These are phyloP conservation scores for Thyatira batis DNA, from an alignment of 2,888 invertebrate genomes.

Conservation along the genomic window DNA sequence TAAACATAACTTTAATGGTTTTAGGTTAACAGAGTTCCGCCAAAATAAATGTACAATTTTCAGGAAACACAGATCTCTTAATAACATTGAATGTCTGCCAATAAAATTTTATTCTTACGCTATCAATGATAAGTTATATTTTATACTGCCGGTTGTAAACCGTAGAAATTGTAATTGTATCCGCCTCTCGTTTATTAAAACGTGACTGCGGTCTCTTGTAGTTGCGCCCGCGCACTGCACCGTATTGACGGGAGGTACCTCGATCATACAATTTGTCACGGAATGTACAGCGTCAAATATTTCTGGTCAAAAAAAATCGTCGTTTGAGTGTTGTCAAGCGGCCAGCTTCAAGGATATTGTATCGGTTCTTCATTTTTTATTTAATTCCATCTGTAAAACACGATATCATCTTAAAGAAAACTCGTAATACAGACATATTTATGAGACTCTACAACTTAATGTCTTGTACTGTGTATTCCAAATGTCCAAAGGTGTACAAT, in stretches of 20 bases:
- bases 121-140: not conserved
- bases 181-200: slow-evolving; percentile 39
- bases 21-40: too few species aligned
- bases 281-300: not conserved
- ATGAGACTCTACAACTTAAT: too few species aligned
- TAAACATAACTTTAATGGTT: too few species aligned
- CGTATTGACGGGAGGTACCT: not conserved
- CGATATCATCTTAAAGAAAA: too few species aligned
- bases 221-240: not conserved
- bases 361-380: too few species aligned
- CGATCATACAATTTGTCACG: not conserved
- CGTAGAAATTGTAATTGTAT: slow-evolving; percentile 28
- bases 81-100: not conserved
- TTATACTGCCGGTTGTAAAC: not conserved
- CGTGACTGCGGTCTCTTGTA: slow-evolving; percentile 33
- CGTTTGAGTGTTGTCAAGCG: too few species aligned
- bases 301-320: not conserved
- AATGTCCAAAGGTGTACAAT: too few species aligned
- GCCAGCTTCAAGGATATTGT: too few species aligned
- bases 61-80: not conserved
- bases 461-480: too few species aligned
- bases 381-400: too few species aligned
- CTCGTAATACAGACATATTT: too few species aligned
- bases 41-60: not conserved
- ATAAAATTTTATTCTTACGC: not conserved